These are phyloP conservation scores for Thyatira batis DNA, from an alignment of 2,888 invertebrate species.

Conservation along the genomic window DNA sequence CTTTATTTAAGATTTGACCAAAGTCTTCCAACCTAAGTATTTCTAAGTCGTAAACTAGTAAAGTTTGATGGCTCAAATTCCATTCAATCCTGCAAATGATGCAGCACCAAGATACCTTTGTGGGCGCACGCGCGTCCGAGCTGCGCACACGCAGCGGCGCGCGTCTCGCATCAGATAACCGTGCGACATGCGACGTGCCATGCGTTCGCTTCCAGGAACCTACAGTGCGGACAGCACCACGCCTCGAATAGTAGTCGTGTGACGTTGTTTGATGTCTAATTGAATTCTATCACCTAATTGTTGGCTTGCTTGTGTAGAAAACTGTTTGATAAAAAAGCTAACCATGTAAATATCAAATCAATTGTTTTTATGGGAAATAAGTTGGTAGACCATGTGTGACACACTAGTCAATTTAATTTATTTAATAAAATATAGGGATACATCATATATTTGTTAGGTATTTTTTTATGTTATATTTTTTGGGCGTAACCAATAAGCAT, in stretches of 20 bases:
- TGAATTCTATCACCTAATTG: slow-evolving; percentile 28
- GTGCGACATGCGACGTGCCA: slow-evolving; percentile 34
- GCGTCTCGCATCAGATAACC: slow-evolving; percentile 59
- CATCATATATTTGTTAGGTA: too few species aligned
- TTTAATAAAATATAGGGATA: too few species aligned
- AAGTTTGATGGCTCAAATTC: background rate
- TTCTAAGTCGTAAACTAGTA: too few species aligned
- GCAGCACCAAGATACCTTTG: slow-evolving; percentile 13
- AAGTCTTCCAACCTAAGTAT: too few species aligned
- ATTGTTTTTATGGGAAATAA: too few species aligned
- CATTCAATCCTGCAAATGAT: background rate
- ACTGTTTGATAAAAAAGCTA: too few species aligned
- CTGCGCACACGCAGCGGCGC: slow-evolving; percentile 53
- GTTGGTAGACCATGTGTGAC: too few species aligned
- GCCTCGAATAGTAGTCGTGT: slow-evolving; percentile 42
- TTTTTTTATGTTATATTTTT: too few species aligned
- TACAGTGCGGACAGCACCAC: slow-evolving; percentile 14
- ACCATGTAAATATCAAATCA: too few species aligned
- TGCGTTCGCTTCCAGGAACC: slow-evolving; percentile 38
- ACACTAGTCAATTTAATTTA: too few species aligned
- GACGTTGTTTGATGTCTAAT: slow-evolving; percentile 26
- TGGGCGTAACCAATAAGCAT: too few species aligned
- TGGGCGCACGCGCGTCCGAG: slow-evolving; percentile 37
- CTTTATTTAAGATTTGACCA: too few species aligned
- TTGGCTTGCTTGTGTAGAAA: slow-evolving; percentile 23